A percentile compares a stretch with the other conserved stretches of the same genome.
phyloP scores from a whole-genome alignment of 92 coral and sea anemone species.

The Epizoanthus ramosus region DNA sequence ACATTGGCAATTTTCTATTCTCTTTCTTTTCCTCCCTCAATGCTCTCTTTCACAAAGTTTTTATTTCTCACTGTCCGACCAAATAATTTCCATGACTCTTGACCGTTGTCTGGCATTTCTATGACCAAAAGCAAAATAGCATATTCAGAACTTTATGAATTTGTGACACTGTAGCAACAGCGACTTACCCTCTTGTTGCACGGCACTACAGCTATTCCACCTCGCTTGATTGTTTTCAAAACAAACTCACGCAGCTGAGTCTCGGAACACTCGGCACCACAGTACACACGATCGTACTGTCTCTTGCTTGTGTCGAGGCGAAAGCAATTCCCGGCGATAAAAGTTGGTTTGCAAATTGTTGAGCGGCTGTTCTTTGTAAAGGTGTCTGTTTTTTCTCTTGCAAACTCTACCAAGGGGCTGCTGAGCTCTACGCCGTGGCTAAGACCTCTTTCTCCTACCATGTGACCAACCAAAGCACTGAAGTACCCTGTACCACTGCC shows the following conservation, averaged over 20 bases:
- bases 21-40: no score
- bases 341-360: conserved; percentile 44
- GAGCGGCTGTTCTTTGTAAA: conserved; percentile 21
- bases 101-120: no score
- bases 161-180: no score
- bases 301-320: conserved; percentile 36
- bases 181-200: conserved; percentile 41
- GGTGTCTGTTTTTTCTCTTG: conserved; percentile 40
- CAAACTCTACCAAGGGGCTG: conserved; percentile 47
- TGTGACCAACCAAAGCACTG: conserved; percentile 46
- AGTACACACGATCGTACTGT: conserved; percentile 53
- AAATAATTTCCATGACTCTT: no score
- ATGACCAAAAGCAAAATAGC: no score
- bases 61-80: no score
- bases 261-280: conserved; percentile 58
- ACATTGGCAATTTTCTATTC: no score
- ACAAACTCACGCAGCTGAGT: conserved; percentile 23
- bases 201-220: conserved; percentile 53
- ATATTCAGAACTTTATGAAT: no score
- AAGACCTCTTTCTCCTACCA: conserved; percentile 32
- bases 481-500: conserved; percentile 62
- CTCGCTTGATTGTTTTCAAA: conserved; percentile 37
- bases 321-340: conserved; percentile 58
- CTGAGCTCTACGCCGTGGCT: conserved; percentile 54
- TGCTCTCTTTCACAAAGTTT: no score